These are phyloP conservation scores for Cynoglossus semilaevis DNA, from an alignment of 2,113 vertebrate species.

Conservation along the genomic window DNA sequence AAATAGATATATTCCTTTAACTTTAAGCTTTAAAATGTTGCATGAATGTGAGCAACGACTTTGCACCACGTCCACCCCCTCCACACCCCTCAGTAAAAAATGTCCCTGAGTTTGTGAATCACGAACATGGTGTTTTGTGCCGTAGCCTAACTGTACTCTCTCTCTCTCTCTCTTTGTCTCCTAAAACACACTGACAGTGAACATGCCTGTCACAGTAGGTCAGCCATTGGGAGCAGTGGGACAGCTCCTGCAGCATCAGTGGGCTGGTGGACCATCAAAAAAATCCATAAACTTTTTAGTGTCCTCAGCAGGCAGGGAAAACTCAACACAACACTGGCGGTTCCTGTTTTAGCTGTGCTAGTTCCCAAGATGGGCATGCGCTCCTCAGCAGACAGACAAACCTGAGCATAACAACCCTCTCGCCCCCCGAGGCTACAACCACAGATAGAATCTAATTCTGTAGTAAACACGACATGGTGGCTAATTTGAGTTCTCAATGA, in stretches of 20 bases:
- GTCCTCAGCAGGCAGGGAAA: conserved; percentile 5
- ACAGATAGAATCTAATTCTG: conserved; percentile 5
- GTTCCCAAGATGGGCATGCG: not conserved
- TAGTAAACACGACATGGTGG: conserved; percentile 2
- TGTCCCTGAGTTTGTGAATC: not conserved
- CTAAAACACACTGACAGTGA: not conserved
- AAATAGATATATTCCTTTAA: too few species aligned
- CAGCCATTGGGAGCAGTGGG: conserved; percentile 2
- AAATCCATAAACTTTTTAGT: conserved; percentile 8
- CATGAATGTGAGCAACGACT: too few species aligned
- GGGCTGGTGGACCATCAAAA: conserved; percentile 8
- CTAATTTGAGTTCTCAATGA: not conserved
- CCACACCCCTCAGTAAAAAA: not conserved
- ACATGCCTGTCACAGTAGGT: not conserved
- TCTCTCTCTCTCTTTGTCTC: not conserved
- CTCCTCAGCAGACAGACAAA: not conserved
- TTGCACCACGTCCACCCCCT: too few species aligned
- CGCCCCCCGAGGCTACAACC: not conserved
- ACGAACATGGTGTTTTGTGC: not conserved
- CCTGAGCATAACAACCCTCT: not conserved
- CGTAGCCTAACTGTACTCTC: not conserved
- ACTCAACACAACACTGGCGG: not conserved
- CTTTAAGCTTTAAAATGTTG: too few species aligned
- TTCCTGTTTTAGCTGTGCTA: not conserved
- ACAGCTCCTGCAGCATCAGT: not conserved